Base-by-base conservation (phyloP, 2,797 vertebrate species). In the Tolypeutes matacus region DNA sequence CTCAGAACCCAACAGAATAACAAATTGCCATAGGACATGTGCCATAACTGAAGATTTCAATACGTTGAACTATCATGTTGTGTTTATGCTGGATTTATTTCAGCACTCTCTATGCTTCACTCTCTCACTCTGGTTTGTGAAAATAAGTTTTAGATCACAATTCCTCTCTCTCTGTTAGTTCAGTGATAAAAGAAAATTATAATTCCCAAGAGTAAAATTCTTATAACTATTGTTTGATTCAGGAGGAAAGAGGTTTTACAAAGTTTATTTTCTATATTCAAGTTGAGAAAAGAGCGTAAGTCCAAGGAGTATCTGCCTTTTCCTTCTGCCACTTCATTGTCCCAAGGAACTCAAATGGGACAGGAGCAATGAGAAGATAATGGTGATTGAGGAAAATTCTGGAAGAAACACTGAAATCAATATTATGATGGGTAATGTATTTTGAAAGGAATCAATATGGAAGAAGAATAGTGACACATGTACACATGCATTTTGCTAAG, bases 111-210 rank as follows among this genome's bases (percentile, higher is more conserved):
- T 53, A 6, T 75, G 18, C 80, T 78, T 95, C 12, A 7, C 2
- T 62, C 27, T 20, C 25, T 9, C 29, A 34, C 62, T 86, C 46
- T 75, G 5, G 21, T n/a, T 73, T 69, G 29, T 39, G 9, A 96
- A 81, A 76, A 76, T 69, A 56, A 25, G 17, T 34, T 87, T 87
- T 62, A 81, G 27, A 36, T 42, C 10, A 23, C 51, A 49, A 15
- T 46, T 89, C 53, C 53, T 56, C 17, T 56, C 46, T 69, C 25
- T 58, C 31, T 60, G 27, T 56, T 4, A 78, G 31, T 29, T 75
- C 51, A 86, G 27, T 39, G 15, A 53, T 69, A 10, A 88, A 95
- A 85, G 46, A 92, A 94, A 77, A 18, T 58, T 75, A 31, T 13
- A 73, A 81, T 76, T 67, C 23, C 53, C n/a, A 58, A 91, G 20